A percentile compares a stretch with the other conserved stretches of the same genome.
Evolutionary conservation across 2,888 invertebrate genomes (phyloP).

Genomic region (Cylindroiulus punctatus): DNA sequence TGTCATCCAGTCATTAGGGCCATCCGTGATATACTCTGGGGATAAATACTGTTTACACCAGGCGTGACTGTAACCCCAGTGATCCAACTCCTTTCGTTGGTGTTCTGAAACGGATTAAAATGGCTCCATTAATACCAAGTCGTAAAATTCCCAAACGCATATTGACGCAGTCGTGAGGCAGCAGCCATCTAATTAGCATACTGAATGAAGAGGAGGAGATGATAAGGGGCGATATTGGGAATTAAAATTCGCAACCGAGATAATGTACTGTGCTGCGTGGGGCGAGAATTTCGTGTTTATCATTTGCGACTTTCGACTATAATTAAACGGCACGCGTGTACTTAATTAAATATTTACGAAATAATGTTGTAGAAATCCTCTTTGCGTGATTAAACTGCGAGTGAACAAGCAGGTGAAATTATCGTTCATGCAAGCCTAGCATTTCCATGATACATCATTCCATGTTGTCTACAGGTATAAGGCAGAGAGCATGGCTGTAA

Average conservation of each 20-base stretch:
- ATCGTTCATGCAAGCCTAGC: too few relatives aligned
- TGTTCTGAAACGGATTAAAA: slow-evolving; percentile 61
- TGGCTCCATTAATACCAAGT: not conserved
- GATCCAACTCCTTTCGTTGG: slow-evolving; percentile 72
- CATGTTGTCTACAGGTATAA: too few relatives aligned
- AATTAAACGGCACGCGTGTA: not conserved
- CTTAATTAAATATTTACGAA: not conserved
- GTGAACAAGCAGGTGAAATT: too few relatives aligned
- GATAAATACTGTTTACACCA: slow-evolving; percentile 85
- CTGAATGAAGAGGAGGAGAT: not conserved
- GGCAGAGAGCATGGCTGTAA: too few relatives aligned
- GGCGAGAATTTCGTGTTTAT: not conserved
- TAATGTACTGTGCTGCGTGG: not conserved
- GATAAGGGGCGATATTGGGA: not conserved
- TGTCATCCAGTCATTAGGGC: slow-evolving; percentile 70
- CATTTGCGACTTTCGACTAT: not conserved
- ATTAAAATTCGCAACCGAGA: not conserved
- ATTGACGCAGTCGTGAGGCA: not conserved
- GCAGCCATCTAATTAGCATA: not conserved
- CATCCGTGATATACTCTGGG: slow-evolving; percentile 73
- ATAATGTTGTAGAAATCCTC: not conserved
- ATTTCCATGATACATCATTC: too few relatives aligned
- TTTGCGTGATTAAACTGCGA: not conserved
- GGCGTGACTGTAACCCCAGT: slow-evolving; percentile 75
- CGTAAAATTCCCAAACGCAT: not conserved